Evolutionary conservation across 2,797 vertebrate genomes (phyloP), one percentile per base, ranked within the genome.

Genomic region (Limosa lapponica): DNA sequence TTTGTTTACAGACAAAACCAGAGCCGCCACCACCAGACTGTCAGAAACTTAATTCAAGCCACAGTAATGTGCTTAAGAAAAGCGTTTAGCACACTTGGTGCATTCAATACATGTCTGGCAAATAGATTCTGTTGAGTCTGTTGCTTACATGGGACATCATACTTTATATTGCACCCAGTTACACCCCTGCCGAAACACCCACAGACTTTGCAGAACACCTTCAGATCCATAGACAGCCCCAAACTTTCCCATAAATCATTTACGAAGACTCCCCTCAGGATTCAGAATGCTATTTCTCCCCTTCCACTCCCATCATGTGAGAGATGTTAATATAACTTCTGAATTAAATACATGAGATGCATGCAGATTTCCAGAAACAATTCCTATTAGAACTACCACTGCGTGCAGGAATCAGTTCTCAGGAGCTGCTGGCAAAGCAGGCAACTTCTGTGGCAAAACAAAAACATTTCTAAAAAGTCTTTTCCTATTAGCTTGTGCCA

Each of bases 101-200:
- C 36, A 3, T 16, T 64, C 72, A 55, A 7, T 34, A 36, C 2
- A 0, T 1, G 2, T 17, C 78, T 55, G 55, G 48, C 48, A 66
- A 71, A 11, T 0, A 19, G 19, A 11, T 64, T 37, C 32, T 36
- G 28, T 6, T 0, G 3, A 62, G 24, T 5, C 43, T 70, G 41
- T 6, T 16, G 23, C 72, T 71, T 14, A 24, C n/a, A 18, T 3
- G 7, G 59, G 17, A 66, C 3, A 0, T 1, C 1, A 4, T 2
- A 23, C 27, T 7, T 57, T 0, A 14, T 17, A 20, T 2, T 20
- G 46, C 54, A 37, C 19, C 20, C 79, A 22, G 15, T 4, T 30
- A 75, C 39, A 12, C 16, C 30, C 30, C 17, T 2, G 1, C 24
- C 1, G 1, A 54, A 69, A 64, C 37, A 32, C 37, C 32, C 32